Evolutionary conservation across 2,888 invertebrate genomes (phyloP).

Genomic region (Palloptera scutellata): DNA sequence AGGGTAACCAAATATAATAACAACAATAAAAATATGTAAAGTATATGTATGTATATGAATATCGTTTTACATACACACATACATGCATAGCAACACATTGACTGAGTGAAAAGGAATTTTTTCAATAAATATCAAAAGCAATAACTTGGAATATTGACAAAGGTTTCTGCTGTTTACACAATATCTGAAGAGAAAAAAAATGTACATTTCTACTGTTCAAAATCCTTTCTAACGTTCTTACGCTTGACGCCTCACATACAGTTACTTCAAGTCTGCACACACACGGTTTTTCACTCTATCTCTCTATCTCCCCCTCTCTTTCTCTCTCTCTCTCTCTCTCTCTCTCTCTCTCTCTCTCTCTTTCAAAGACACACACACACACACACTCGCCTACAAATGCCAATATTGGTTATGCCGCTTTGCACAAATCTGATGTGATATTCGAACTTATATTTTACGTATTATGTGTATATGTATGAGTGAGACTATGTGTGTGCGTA

Average conservation of each 20-base stretch:
- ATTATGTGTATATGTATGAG: not conserved
- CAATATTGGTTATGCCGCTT: conserved; percentile 25
- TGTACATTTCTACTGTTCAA: too few species aligned
- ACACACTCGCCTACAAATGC: conserved; percentile 12
- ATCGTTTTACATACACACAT: conserved; percentile 23
- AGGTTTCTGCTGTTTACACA: conserved; percentile 23
- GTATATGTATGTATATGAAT: conserved; percentile 14
- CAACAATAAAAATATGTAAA: conserved; percentile 27
- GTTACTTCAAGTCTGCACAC: too few species aligned
- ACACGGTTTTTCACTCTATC: too few species aligned
- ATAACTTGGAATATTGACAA: conserved; percentile 35
- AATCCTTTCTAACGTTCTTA: too few species aligned
- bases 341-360: too few species aligned
- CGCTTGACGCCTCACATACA: too few species aligned
- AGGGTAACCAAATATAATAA: conserved; percentile 28
- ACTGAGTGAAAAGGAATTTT: conserved; percentile 20
- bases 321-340: too few species aligned
- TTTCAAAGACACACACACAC: not conserved
- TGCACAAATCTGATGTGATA: conserved; percentile 19
- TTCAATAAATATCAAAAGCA: conserved; percentile 36
- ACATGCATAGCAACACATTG: not conserved
- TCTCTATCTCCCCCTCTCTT: too few species aligned
- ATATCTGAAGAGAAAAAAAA: not conserved
- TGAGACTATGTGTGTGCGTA: too few species aligned
- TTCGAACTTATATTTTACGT: too few species aligned